Evolutionary conservation across 2,113 vertebrate genomes (phyloP).

Genomic region (Pluvialis apricaria): DNA sequence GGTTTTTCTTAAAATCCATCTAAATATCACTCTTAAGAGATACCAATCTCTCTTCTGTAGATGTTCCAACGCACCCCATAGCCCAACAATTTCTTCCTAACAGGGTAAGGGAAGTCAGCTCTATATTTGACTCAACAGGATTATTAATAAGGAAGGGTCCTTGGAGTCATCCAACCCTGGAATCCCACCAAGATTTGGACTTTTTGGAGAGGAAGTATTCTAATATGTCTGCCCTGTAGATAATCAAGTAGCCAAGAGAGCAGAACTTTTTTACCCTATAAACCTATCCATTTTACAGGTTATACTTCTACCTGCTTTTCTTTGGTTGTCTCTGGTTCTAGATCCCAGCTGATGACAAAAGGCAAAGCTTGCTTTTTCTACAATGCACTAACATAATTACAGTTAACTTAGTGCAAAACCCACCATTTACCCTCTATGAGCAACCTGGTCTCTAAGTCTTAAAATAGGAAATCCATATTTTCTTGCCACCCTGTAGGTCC

Average conservation of each 20-base stretch:
- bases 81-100: background rate
- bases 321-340: background rate
- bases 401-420: background rate
- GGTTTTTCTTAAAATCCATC: background rate
- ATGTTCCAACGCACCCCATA: background rate
- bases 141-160: background rate
- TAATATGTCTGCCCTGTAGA: background rate
- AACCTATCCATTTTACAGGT: rapidly evolving
- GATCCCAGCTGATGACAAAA: background rate
- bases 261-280: background rate
- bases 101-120: background rate
- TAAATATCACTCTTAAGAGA: background rate
- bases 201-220: background rate
- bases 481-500: rapidly evolving
- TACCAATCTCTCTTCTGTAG: background rate
- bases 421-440: background rate
- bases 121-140: background rate
- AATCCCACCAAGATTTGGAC: background rate
- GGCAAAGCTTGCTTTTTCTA: background rate
- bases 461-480: background rate
- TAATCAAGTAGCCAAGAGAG: background rate
- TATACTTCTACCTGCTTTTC: background rate
- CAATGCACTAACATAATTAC: background rate
- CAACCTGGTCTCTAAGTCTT: background rate
- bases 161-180: background rate